phyloP scores from a whole-genome alignment of 2,888 invertebrate species.

The Hetaerina titia region DNA sequence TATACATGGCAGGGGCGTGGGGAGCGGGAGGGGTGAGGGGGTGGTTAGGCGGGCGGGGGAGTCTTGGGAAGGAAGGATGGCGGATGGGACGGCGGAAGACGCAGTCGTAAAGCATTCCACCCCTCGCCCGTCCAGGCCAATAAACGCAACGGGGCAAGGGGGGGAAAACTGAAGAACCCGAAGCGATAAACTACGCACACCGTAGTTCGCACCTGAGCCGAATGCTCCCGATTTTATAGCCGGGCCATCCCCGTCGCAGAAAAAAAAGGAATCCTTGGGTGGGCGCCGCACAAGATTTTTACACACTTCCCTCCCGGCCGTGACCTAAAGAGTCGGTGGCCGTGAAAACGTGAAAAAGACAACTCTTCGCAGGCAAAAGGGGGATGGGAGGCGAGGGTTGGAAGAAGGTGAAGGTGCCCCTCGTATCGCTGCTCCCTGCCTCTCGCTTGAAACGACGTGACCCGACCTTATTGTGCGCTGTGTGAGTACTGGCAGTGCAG shows the following conservation, averaged over 20 bases:
- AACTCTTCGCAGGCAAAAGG: background rate
- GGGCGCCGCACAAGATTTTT: background rate
- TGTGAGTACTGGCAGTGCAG: background rate
- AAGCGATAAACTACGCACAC: conserved; percentile 12
- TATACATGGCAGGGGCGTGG: too few species aligned
- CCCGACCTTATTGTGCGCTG: background rate
- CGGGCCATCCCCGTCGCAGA: background rate
- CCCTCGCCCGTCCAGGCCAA: background rate
- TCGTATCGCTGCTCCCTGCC: background rate
- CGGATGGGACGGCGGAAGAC: background rate
- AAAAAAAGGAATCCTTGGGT: background rate
- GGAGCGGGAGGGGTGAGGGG: background rate
- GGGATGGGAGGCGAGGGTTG: background rate
- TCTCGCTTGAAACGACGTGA: background rate
- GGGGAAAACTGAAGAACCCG: background rate
- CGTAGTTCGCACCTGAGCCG: conserved; percentile 30
- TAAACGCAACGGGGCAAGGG: background rate
- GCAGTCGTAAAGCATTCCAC: background rate
- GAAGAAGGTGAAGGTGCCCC: background rate
- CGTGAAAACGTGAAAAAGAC: conserved; percentile 9
- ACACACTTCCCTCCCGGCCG: background rate
- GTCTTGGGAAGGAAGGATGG: background rate
- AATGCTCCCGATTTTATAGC: conserved; percentile 32
- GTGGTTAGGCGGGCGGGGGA: background rate
- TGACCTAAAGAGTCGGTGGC: conserved; percentile 31